Evolutionary conservation across 2,888 invertebrate genomes (phyloP), one percentile per base, ranked within the genome.

Genomic region (Lordiphosa fenestrarum): DNA sequence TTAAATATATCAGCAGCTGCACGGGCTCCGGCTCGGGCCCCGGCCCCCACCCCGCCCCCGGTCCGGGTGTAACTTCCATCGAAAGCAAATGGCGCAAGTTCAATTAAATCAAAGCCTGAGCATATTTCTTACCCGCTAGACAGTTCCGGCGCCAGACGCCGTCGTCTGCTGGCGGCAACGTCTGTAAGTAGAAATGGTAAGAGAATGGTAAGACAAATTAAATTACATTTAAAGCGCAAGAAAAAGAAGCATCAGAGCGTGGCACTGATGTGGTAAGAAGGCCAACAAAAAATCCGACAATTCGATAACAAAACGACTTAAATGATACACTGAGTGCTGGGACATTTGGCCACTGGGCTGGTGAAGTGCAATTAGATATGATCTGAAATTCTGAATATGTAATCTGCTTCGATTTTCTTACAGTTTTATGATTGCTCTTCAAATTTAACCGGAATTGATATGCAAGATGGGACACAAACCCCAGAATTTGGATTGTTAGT

Each of bases 71-170:
- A 23, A 36, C 21, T 30, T 30, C 30, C 30, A 30, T 30, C 30
- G 19, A 37, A 13, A 19, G 54, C 46, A 56, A 73, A 57, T 80
- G 64, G 69, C 59, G 72, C 61, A 66, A 70, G 84, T 80, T 84
- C 84, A 80, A 80, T 80, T 80, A 84, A 80, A 80, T 78, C 84
- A 84, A 63, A 84, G 68, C 84, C 54, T 30, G 51, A 73, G 69
- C 85, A 84, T 75, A 82, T 84, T 84, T 84, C 80, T 80, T 80
- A 80, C 80, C 80, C 82, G 80, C 75, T 83, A 80, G 76, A 84
- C 84, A 72, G 72, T 77, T 84, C 69, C 84, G 82, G 78, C 78
- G 78, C 78, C 82, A 84, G 82, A 77, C 71, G 82, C 78, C 71
- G 68, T 61, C 80, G 76, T 71, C 80, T 72, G 83, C 75, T 80